Evolutionary conservation across 2,113 vertebrate genomes (phyloP).

Genomic region (Osmerus mordax): DNA sequence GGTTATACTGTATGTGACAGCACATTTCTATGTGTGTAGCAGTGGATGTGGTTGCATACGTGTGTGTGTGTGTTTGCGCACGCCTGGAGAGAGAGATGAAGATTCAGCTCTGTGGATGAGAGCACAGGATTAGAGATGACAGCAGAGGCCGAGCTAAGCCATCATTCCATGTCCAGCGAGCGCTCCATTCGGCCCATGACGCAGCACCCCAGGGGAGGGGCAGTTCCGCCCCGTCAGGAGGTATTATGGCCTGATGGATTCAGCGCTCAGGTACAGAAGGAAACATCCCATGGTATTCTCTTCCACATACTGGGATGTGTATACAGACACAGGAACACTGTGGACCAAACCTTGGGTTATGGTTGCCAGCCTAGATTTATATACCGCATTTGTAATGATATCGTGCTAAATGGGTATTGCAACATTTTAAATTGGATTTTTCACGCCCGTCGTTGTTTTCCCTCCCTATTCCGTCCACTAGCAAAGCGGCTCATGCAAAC

Average conservation of each 20-base stretch:
- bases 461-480: too few species aligned
- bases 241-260: constrained; percentile 67
- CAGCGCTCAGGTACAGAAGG: constrained; percentile 31
- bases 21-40: background rate
- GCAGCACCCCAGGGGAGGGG: constrained; percentile 44
- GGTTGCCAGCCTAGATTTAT: too few species aligned
- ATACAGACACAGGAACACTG: constrained; percentile 2
- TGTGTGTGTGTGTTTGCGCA: background rate
- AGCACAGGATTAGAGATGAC: constrained; percentile 67
- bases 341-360: background rate
- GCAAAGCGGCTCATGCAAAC: too few species aligned
- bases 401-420: too few species aligned
- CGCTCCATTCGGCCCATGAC: constrained; percentile 48
- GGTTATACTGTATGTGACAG: background rate
- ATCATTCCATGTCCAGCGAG: constrained; percentile 67
- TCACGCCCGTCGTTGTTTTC: background rate
- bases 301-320: constrained; percentile 3
- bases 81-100: constrained; percentile 36
- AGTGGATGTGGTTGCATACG: constrained; percentile 10
- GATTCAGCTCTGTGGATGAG: constrained; percentile 65
- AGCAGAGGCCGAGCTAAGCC: constrained; percentile 57
- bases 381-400: too few species aligned
- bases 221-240: constrained; percentile 57
- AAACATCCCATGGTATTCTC: constrained; percentile 47
- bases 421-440: background rate